These are phyloP conservation scores for Syrista parreyssii DNA, from an alignment of 2,888 invertebrate genomes.

Conservation along the genomic window DNA sequence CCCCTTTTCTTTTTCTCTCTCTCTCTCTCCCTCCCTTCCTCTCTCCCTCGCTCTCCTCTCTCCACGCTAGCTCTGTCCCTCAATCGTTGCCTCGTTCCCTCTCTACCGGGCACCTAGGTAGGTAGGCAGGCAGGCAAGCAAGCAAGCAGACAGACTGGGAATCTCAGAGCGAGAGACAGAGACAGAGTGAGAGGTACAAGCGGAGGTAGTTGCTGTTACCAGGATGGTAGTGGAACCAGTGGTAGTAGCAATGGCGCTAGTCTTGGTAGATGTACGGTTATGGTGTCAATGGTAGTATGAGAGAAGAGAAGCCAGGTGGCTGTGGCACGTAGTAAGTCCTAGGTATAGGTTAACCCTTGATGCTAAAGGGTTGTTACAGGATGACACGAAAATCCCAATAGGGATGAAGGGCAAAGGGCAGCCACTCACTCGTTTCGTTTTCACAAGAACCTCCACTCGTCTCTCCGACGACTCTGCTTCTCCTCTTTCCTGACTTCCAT, in stretches of 20 bases:
- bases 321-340: conserved; percentile 11
- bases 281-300: conserved; percentile 11
- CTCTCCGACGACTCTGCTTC: conserved; percentile 1
- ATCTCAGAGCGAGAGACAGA: conserved; percentile 33
- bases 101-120: conserved; percentile 41
- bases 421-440: conserved; percentile 21
- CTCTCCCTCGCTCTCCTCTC: conserved; percentile 11
- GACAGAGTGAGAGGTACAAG: conserved; percentile 27
- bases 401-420: background rate
- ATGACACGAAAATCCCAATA: background rate
- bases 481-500: conserved; percentile 11
- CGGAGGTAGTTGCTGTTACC: conserved; percentile 67
- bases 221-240: conserved; percentile 26
- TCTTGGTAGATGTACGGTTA: conserved; percentile 16
- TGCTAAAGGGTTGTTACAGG: conserved; percentile 22
- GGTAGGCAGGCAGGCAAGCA: conserved; percentile 31
- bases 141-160: conserved; percentile 37
- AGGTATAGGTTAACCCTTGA: conserved; percentile 20
- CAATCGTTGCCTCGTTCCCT: conserved; percentile 16
- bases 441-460: conserved; percentile 14
- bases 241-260: conserved; percentile 21
- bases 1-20: conserved; percentile 30
- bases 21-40: conserved; percentile 16
- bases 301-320: conserved; percentile 29
- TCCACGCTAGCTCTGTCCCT: background rate